A percentile compares a stretch with the other conserved stretches of the same genome.
These are phyloP conservation scores for Catostomus latipinnis DNA, from an alignment of 2,797 vertebrate genomes.

Conservation along the genomic window DNA sequence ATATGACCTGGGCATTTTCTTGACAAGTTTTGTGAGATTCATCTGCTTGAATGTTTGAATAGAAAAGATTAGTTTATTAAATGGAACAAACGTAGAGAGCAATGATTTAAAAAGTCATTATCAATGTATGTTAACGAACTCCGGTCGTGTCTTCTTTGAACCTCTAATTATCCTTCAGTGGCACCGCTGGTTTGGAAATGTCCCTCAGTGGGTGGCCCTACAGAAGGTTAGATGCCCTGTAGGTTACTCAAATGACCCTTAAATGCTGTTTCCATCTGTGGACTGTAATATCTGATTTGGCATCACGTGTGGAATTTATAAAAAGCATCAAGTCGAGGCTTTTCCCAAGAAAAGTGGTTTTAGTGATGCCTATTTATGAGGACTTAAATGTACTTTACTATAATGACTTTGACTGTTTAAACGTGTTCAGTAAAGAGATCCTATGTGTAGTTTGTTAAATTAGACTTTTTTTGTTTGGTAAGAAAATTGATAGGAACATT, in stretches of 20 bases:
- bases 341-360: constrained; percentile 5
- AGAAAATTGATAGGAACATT: too few relatives aligned
- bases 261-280: constrained; percentile 6
- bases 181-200: constrained; percentile 38
- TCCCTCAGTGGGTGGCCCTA: constrained; percentile 39
- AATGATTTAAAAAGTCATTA: too few relatives aligned
- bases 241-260: constrained; percentile 47
- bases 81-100: too few relatives aligned
- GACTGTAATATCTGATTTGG: constrained; percentile 21
- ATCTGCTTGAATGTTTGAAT: too few relatives aligned
- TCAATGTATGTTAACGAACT: too few relatives aligned
- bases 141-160: background rate
- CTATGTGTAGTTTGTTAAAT: background rate
- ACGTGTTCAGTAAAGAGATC: background rate
- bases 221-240: constrained; percentile 42
- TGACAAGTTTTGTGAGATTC: too few relatives aligned
- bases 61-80: too few relatives aligned
- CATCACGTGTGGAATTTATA: background rate
- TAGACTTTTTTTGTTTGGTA: too few relatives aligned
- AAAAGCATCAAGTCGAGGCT: background rate
- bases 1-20: too few relatives aligned
- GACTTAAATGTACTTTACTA: too few relatives aligned
- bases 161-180: constrained; percentile 19
- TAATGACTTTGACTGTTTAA: too few relatives aligned
- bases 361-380: background rate